phyloP scores from a whole-genome alignment of 1,140 invertebrate species.

The Propsilocerus akamusi region DNA sequence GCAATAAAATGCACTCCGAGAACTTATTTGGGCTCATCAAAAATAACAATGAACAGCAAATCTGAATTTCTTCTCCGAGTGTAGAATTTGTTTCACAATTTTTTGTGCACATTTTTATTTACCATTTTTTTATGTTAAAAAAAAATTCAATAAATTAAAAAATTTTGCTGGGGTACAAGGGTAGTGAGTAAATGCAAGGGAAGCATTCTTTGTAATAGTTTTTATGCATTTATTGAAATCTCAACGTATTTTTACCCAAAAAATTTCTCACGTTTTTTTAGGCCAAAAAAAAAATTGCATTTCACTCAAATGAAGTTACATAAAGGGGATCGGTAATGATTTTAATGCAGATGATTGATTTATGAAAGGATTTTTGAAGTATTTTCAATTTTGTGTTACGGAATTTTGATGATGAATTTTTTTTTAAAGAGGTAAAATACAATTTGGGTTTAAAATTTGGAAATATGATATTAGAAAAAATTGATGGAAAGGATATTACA shows the following conservation, averaged over 20 bases:
- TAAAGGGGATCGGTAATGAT: neutral
- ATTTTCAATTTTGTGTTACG: too few relatives aligned
- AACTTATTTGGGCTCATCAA: too few relatives aligned
- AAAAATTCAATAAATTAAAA: conserved; percentile 2
- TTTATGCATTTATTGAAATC: conserved; percentile 4
- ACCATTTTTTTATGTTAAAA: neutral
- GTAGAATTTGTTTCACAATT: neutral
- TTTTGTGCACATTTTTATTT: conserved; percentile 2
- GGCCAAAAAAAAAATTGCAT: neutral
- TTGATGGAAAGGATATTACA: too few relatives aligned
- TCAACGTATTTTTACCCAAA: neutral
- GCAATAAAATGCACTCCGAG: neutral
- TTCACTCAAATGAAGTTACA: neutral
- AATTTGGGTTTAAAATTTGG: too few relatives aligned
- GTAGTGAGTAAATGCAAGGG: neutral
- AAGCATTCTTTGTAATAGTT: neutral
- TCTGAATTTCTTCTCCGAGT: neutral
- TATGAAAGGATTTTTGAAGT: conserved; percentile 3
- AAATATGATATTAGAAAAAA: too few relatives aligned
- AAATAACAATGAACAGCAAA: neutral
- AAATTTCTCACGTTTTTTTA: conserved; percentile 1
- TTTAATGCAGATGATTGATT: conserved; percentile 3
- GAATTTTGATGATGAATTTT: too few relatives aligned
- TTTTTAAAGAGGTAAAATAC: too few relatives aligned
- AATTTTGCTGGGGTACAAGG: too few relatives aligned